Conservation (phyloP, 92 coral and sea anemone species). For the Zoanthus sociatus region DNA sequence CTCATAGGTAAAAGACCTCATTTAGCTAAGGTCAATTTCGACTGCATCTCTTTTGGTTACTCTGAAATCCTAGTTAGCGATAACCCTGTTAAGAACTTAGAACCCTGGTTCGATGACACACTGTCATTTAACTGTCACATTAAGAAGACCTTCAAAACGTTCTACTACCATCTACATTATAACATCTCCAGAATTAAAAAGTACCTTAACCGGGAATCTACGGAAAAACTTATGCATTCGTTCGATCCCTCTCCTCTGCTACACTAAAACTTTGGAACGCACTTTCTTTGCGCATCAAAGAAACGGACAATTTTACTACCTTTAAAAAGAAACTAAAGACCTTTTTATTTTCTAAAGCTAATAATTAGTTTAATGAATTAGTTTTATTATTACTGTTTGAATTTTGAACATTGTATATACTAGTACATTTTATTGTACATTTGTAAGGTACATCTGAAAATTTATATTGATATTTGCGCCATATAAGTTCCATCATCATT, state of each 20-base stretch:
- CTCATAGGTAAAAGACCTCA: slow-evolving; percentile 42
- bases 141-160: slow-evolving; percentile 12
- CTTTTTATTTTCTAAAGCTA: background rate
- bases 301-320: background rate
- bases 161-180: slow-evolving; percentile 27
- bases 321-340: too few relatives aligned
- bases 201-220: slow-evolving; percentile 21
- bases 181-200: slow-evolving; percentile 30
- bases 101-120: background rate
- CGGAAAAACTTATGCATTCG: slow-evolving; percentile 2
- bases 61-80: slow-evolving; percentile 9
- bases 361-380: too few relatives aligned
- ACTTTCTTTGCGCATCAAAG: background rate
- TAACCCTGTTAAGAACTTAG: slow-evolving; percentile 34
- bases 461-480: too few relatives aligned
- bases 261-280: background rate
- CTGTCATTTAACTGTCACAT: slow-evolving; percentile 12
- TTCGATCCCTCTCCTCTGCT: background rate
- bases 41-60: slow-evolving; percentile 26
- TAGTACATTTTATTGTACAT: too few relatives aligned
- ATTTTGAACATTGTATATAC: too few relatives aligned
- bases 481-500: too few relatives aligned
- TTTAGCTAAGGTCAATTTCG: slow-evolving; percentile 35
- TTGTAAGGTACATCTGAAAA: too few relatives aligned
- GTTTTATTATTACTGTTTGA: background rate